phyloP scores from a whole-genome alignment of 2,113 vertebrate genomes.

The Hyaena hyaena region DNA sequence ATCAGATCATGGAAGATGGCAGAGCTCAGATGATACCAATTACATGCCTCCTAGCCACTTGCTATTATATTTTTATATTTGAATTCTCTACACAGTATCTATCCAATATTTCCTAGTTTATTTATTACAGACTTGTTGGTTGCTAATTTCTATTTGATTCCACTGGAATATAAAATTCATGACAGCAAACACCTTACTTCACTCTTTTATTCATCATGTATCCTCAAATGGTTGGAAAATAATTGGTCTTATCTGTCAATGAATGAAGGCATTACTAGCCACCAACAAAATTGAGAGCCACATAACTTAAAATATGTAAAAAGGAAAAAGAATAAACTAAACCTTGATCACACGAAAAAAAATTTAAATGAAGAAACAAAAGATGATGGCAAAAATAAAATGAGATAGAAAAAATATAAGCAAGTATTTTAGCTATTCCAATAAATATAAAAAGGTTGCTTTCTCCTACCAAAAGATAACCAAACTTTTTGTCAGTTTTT shows the following conservation, averaged over 20 bases:
- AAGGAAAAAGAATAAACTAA: background rate
- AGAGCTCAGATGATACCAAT: background rate
- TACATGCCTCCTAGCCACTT: background rate
- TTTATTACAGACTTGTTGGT: background rate
- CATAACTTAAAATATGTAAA: background rate
- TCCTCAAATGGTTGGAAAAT: background rate
- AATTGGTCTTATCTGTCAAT: background rate
- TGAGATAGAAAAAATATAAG: background rate
- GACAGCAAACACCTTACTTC: background rate
- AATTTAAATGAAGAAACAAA: background rate
- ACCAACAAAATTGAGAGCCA: background rate
- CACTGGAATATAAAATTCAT: background rate
- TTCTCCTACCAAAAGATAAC: background rate
- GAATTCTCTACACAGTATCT: background rate
- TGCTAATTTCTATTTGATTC: background rate
- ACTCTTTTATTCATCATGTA: background rate
- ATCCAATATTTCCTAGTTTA: background rate
- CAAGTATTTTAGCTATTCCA: background rate
- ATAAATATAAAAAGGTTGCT: background rate
- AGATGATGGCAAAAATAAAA: conserved; percentile 39
- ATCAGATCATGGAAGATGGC: background rate
- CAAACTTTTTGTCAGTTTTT: background rate
- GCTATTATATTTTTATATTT: background rate
- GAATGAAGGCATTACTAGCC: background rate
- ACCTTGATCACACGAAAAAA: background rate